Evolutionary conservation across 2,888 invertebrate species (phyloP).

Genomic region (Agriopis leucophaearia): DNA sequence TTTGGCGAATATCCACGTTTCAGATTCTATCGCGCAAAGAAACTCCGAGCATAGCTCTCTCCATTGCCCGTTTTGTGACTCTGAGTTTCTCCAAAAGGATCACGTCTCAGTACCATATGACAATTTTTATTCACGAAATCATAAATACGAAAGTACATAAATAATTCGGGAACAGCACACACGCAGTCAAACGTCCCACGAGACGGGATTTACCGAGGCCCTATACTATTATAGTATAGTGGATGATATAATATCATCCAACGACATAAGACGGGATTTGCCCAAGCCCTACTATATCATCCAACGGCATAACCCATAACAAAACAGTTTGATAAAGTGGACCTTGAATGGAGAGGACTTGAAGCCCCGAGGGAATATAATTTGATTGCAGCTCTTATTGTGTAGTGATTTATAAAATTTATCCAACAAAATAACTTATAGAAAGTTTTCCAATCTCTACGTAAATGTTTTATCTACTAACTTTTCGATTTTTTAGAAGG

Average conservation of each 20-base stretch:
- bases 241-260: too few species aligned
- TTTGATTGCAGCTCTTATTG: slow-evolving; percentile 14
- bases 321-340: slow-evolving; percentile 13
- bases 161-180: neutral
- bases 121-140: neutral
- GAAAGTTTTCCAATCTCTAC: slow-evolving; percentile 8
- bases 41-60: too few species aligned
- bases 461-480: neutral
- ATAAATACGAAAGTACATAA: neutral
- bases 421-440: neutral
- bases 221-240: too few species aligned
- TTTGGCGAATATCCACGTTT: too few species aligned
- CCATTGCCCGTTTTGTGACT: too few species aligned
- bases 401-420: slow-evolving; percentile 11
- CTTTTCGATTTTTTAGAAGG: neutral
- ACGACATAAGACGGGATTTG: too few species aligned
- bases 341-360: slow-evolving; percentile 2
- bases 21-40: too few species aligned
- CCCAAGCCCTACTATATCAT: slow-evolving; percentile 3
- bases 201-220: neutral
- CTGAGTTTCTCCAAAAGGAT: too few species aligned
- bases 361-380: slow-evolving; percentile 6
- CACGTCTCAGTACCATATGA: too few species aligned
- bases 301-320: neutral
- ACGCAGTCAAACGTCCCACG: neutral